A percentile compares a stretch with the other conserved stretches of the same genome.
These are phyloP conservation scores for Notiomystis cincta DNA, from an alignment of 2,113 vertebrate species.

Conservation along the genomic window DNA sequence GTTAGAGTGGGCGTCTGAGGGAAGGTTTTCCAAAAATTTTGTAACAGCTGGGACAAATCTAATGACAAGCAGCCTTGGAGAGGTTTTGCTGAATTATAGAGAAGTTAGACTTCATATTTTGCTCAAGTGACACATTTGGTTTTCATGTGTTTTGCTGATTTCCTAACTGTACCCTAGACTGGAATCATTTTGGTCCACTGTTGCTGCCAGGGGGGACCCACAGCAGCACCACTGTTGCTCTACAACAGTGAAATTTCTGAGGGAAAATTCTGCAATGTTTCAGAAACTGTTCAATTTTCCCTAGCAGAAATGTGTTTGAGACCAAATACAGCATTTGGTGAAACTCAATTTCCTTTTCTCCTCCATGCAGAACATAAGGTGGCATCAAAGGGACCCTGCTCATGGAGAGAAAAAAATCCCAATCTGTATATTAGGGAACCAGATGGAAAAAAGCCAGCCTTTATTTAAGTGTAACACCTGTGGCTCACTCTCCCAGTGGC, in stretches of 20 bases:
- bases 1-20: background rate
- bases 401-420: background rate
- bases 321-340: background rate
- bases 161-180: background rate
- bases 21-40: background rate
- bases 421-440: background rate
- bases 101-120: background rate
- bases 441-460: background rate
- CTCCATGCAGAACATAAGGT: background rate
- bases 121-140: background rate
- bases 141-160: background rate
- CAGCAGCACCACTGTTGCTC: background rate
- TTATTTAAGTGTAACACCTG: background rate
- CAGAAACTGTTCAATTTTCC: background rate
- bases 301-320: background rate
- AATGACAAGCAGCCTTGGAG: background rate
- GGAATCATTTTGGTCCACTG: background rate
- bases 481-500: background rate
- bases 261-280: background rate
- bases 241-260: background rate
- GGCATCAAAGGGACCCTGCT: background rate
- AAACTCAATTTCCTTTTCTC: background rate
- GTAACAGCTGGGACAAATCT: background rate
- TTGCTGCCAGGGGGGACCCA: background rate
- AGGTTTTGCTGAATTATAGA: background rate